Base-by-base conservation (phyloP, 2,888 invertebrate genomes). In the Galerucella calmariensis region DNA sequence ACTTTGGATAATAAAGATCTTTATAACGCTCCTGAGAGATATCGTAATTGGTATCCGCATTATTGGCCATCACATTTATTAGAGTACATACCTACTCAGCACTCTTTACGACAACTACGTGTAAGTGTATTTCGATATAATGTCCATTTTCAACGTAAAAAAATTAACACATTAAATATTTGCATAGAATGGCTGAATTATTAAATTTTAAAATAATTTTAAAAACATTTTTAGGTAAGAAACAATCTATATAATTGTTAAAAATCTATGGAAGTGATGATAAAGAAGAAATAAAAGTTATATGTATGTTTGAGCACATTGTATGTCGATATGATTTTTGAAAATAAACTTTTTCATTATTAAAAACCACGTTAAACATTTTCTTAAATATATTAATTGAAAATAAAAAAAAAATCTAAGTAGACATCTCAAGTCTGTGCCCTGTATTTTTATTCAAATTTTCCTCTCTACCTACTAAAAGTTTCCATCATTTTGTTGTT, bases 41-140 rank as follows among this genome's bases (percentile, higher is more conserved):
- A 74, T 27, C 72, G 76, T 10, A 68, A 72, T 53, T 82, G 81
- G 81, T 81, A 75, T 63, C 82, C 82, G 0, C 77, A 82, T 72
- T 82, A 81, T 73, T 82, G 82, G 82, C 79, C 81, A 2, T 74
- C 79, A 2, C 80, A 81, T 76, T 73, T 81, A 58, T 66, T 79
- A 56, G 77, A 80, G 12, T 78, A 79, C 53, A 72, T 63, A 41
- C 81, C 82, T 11, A 80, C 78, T 1, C 74, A 78, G 46, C 69
- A 77, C 35, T 81, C 83, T 11, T 53, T 83, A 4, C 75, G 82
- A 69, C 70, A 74, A 51, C n/a, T 79, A 41, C 73, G 79, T 11
- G 79, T 79, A 59, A 79, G 76, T 77, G 20, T 58, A 35, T 35
- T 35, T 35, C 35, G 35, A 35, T 35, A 35, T 35, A 4, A 35